These are phyloP conservation scores for Perizoma flavofasciatum DNA, from an alignment of 2,888 invertebrate species.

Conservation along the genomic window DNA sequence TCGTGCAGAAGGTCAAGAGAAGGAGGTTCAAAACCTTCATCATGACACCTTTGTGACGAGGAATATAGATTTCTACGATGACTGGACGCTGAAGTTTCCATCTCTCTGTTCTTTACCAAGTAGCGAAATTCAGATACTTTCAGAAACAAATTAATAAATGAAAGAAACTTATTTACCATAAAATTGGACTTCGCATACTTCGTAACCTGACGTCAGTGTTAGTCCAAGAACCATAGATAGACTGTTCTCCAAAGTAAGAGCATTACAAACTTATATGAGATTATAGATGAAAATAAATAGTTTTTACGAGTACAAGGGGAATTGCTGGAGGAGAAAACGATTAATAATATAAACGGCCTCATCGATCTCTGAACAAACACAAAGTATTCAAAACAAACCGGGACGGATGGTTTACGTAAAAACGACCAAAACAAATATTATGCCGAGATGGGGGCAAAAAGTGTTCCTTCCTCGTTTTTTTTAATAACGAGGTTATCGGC, in stretches of 20 bases:
- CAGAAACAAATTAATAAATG: too few relatives aligned
- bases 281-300: constrained; percentile 28
- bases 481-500: constrained; percentile 67
- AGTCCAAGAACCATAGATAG: constrained; percentile 1
- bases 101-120: too few relatives aligned
- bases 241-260: constrained; percentile 11
- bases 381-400: constrained; percentile 60
- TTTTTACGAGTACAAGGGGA: constrained; percentile 31
- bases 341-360: constrained; percentile 62
- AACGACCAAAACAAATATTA: constrained; percentile 80
- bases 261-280: constrained; percentile 7
- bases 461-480: constrained; percentile 60
- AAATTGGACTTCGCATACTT: background rate
- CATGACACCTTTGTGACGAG: too few relatives aligned
- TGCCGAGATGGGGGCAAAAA: constrained; percentile 65
- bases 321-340: constrained; percentile 43
- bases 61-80: too few relatives aligned
- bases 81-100: too few relatives aligned
- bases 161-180: too few relatives aligned
- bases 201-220: background rate
- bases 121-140: too few relatives aligned
- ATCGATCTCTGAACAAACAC: constrained; percentile 53
- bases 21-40: too few relatives aligned
- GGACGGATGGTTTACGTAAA: constrained; percentile 70
- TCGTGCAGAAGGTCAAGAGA: too few relatives aligned